Evolutionary conservation across 1,140 invertebrate genomes (phyloP).

Genomic region (Heliconius nattereri): DNA sequence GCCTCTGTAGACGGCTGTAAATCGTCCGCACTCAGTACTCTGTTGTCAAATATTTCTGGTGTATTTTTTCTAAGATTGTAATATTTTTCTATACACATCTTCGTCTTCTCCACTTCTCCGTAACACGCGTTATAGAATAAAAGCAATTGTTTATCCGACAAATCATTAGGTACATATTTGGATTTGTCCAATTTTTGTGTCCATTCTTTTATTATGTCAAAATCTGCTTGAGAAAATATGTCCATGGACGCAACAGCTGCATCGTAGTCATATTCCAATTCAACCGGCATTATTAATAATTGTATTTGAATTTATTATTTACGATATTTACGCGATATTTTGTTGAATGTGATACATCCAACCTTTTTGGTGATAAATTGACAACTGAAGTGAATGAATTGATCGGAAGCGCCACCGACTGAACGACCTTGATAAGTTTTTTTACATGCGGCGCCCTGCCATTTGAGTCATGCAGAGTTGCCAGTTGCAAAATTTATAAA

Average conservation of each 20-base stretch:
- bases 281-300: conserved; percentile 59
- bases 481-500: not conserved
- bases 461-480: not conserved
- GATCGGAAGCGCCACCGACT: not conserved
- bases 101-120: conserved; percentile 80
- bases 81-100: conserved; percentile 83
- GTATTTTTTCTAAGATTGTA: conserved; percentile 81
- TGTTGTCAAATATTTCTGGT: conserved; percentile 83
- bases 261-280: conserved; percentile 70
- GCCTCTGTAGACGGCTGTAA: conserved; percentile 65
- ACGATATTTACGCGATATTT: conserved; percentile 53
- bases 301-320: conserved; percentile 43
- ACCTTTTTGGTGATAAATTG: conserved; percentile 46
- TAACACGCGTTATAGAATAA: conserved; percentile 84
- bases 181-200: conserved; percentile 69
- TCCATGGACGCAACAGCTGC: conserved; percentile 60
- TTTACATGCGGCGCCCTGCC: not conserved
- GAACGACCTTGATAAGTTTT: not conserved
- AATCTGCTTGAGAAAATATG: conserved; percentile 67
- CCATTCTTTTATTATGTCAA: conserved; percentile 65
- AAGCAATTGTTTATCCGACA: conserved; percentile 79
- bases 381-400: conserved; percentile 57
- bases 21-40: conserved; percentile 67
- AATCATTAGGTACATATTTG: conserved; percentile 77
- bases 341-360: conserved; percentile 48